phyloP scores from a whole-genome alignment of 2,797 vertebrate species.

The Carduelis carduelis region DNA sequence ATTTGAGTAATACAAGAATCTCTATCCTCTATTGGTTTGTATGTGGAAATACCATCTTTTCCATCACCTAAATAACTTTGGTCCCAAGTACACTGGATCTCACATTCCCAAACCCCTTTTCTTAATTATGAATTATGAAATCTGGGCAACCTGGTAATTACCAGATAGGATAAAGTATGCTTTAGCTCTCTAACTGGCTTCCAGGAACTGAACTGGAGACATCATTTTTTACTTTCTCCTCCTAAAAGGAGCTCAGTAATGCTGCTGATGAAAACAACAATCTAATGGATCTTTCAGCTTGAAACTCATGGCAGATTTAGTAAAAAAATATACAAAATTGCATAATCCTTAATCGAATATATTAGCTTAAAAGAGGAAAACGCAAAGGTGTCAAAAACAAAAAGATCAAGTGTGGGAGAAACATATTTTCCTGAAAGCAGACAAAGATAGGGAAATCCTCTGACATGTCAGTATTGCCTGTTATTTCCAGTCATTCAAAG shows the following conservation, averaged over 20 bases:
- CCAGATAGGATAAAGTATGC: background rate
- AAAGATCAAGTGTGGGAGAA: background rate
- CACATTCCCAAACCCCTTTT: background rate
- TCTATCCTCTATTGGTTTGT: rapidly evolving
- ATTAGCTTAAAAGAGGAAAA: background rate
- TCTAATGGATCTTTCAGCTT: background rate
- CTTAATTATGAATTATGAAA: background rate
- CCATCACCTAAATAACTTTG: background rate
- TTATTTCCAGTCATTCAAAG: background rate
- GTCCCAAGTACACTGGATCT: background rate
- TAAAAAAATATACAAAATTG: background rate
- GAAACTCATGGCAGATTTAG: background rate
- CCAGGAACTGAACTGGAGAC: background rate
- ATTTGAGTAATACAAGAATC: background rate
- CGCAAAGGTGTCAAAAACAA: background rate
- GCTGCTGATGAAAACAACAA: background rate
- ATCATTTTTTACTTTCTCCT: background rate
- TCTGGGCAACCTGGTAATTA: background rate
- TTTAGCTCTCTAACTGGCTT: background rate
- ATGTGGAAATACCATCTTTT: background rate
- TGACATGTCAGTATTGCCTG: background rate
- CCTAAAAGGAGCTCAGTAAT: background rate
- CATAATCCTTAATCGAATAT: background rate
- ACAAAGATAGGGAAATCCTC: background rate
- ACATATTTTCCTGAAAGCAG: background rate